phyloP scores from a whole-genome alignment of 2,797 vertebrate species.

The Silurus aristotelis region DNA sequence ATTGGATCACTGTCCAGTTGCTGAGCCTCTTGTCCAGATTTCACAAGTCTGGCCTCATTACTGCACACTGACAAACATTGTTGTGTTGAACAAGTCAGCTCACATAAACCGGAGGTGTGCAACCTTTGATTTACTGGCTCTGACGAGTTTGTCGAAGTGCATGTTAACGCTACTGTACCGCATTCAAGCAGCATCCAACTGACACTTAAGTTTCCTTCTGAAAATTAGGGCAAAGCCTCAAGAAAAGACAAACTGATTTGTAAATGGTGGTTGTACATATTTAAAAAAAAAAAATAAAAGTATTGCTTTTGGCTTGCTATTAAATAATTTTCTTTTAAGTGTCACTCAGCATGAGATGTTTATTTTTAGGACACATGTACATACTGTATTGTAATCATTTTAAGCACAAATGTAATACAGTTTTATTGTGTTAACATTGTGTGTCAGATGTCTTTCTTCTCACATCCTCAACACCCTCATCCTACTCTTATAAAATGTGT shows the following conservation, averaged over 20 bases:
- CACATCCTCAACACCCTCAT: constrained; percentile 53
- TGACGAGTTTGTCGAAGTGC: constrained; percentile 38
- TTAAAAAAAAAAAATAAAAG: constrained; percentile 61
- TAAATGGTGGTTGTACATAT: constrained; percentile 82
- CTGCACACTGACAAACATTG: constrained; percentile 28
- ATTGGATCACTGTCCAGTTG: constrained; percentile 55
- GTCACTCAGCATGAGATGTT: constrained; percentile 96
- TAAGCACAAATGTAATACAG: constrained; percentile 99
- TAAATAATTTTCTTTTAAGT: constrained; percentile 81
- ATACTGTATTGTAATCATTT: constrained; percentile 97
- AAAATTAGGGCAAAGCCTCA: constrained; percentile 42
- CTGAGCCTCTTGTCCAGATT: constrained; percentile 34
- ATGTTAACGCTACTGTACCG: constrained; percentile 46
- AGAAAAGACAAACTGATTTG: constrained; percentile 62
- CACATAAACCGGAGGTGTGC: constrained; percentile 29
- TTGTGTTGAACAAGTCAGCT: constrained; percentile 44
- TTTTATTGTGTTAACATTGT: constrained; percentile 96
- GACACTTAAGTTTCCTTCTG: constrained; percentile 49
- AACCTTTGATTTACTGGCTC: constrained; percentile 40
- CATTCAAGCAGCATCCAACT: constrained; percentile 43
- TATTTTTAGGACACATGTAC: constrained; percentile 95
- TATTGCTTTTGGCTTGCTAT: constrained; percentile 78
- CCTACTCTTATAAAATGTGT: constrained; percentile 35
- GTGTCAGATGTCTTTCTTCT: constrained; percentile 64
- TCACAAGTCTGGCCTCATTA: constrained; percentile 36